Evolutionary conservation across 2,797 vertebrate genomes (phyloP).

Genomic region (Aythya fuligula): DNA sequence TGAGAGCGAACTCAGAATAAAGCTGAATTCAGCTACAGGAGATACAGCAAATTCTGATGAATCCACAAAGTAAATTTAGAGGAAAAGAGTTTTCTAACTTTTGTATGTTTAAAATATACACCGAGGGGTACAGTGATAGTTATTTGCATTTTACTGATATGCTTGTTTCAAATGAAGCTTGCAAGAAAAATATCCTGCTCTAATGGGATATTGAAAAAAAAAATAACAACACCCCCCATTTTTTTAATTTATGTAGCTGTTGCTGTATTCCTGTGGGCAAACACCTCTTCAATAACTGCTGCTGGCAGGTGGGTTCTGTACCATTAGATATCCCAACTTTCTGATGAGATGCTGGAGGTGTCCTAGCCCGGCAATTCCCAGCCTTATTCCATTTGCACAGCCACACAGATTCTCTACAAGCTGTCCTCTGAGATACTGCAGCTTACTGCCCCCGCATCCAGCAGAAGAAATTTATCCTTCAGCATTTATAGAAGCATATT

Average conservation of each 20-base stretch:
- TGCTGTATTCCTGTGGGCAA: neutral
- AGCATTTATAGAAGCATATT: neutral
- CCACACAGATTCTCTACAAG: neutral
- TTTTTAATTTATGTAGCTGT: neutral
- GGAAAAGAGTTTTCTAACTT: neutral
- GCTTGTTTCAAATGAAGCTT: neutral
- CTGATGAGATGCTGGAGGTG: neutral
- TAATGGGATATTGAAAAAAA: neutral
- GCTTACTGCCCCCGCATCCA: neutral
- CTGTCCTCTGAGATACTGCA: neutral
- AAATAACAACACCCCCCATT: neutral
- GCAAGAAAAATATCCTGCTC: neutral
- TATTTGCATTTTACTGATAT: constrained; percentile 2
- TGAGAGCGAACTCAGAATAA: neutral
- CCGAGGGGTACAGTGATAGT: neutral
- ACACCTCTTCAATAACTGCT: neutral
- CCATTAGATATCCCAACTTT: neutral
- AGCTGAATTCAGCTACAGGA: neutral
- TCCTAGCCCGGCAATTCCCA: neutral
- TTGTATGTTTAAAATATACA: neutral
- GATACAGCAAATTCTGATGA: neutral
- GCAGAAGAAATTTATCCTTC: neutral
- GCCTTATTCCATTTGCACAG: neutral
- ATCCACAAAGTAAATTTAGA: neutral
- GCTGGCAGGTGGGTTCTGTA: neutral